Conservation (phyloP, 2,113 vertebrate species). For the Ursus arctos region DNA sequence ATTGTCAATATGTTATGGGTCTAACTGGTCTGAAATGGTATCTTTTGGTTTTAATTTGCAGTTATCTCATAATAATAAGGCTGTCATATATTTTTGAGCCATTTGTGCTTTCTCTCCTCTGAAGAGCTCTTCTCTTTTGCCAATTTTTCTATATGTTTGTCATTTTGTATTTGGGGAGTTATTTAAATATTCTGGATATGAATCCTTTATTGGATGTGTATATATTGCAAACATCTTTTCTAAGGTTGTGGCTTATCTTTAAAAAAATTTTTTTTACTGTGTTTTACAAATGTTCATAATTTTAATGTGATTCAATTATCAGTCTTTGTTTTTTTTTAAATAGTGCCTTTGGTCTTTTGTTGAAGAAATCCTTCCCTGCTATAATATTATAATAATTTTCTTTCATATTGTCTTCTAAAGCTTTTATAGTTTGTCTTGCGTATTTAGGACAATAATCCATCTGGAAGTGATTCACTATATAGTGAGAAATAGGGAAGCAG, state of each 20-base stretch:
- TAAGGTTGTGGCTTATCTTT: slow-evolving; percentile 7
- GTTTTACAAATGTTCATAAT: slow-evolving; percentile 12
- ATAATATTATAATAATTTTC: slow-evolving; percentile 16
- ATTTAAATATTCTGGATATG: background rate
- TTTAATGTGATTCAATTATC: background rate
- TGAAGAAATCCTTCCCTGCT: background rate
- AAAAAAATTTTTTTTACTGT: background rate
- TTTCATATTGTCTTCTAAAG: background rate
- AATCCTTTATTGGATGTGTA: background rate
- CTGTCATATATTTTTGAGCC: background rate
- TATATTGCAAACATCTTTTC: background rate
- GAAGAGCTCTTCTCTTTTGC: background rate
- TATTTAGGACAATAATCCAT: background rate
- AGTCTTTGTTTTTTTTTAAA: background rate
- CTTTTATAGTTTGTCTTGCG: background rate
- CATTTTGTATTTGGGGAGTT: background rate
- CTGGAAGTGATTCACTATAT: background rate
- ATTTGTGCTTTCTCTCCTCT: background rate
- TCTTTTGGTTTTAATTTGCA: background rate
- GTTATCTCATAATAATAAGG: background rate
- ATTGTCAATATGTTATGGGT: background rate
- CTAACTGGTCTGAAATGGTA: background rate
- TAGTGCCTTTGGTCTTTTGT: background rate
- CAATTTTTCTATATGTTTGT: background rate
- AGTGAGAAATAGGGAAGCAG: background rate